Conservation (phyloP, 2,113 vertebrate species). For the Phoenicopterus ruber region DNA sequence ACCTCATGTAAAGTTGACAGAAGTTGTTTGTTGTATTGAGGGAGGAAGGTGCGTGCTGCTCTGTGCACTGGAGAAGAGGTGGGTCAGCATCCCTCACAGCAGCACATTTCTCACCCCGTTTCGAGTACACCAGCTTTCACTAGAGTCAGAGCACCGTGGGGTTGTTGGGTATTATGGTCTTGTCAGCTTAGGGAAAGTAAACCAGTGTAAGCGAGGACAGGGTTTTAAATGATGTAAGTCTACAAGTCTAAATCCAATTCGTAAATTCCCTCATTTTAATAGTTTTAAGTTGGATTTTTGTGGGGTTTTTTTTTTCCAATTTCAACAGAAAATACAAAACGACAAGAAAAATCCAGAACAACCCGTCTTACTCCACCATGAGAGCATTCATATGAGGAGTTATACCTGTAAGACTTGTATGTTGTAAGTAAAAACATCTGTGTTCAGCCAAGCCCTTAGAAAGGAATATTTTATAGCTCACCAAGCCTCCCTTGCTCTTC, state of each 20-base stretch:
- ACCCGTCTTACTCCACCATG: background rate
- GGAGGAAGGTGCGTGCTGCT: background rate
- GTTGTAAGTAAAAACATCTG: background rate
- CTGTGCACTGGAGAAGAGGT: background rate
- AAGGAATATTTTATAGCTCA: background rate
- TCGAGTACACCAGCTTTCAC: background rate
- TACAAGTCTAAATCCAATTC: background rate
- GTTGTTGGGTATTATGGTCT: background rate
- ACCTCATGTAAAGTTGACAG: background rate
- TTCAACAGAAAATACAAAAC: background rate
- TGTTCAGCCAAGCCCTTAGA: background rate
- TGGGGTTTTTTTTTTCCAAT: background rate
- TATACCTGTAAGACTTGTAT: background rate
- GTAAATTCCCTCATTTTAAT: background rate
- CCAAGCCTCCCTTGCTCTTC: background rate
- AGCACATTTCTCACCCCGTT: background rate
- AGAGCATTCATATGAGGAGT: background rate
- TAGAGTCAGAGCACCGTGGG: background rate
- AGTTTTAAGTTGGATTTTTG: background rate
- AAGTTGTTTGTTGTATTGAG: background rate
- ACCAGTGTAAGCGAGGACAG: background rate
- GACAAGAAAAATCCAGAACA: background rate
- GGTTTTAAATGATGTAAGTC: background rate
- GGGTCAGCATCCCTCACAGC: background rate
- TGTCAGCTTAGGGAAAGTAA: background rate